Conservation (phyloP, 2,888 invertebrate genomes). For the Drosophila stalkeri region DNA sequence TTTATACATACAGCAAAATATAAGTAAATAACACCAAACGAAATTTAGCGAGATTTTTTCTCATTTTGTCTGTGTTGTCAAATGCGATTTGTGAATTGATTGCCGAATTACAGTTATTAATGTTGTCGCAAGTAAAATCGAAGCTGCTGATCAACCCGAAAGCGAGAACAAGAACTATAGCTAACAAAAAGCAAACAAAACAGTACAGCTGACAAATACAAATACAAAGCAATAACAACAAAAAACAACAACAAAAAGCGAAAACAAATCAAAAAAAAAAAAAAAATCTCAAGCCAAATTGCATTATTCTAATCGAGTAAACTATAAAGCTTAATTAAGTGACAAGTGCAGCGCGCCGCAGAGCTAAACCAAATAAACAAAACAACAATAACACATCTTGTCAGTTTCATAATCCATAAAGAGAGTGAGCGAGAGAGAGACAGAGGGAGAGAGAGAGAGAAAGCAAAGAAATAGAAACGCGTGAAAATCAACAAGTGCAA, state of each 20-base stretch:
- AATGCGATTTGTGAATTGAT: conserved; percentile 37
- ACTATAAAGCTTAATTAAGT: conserved; percentile 20
- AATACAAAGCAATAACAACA: neutral
- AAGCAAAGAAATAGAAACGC: conserved; percentile 7
- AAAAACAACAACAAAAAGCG: neutral
- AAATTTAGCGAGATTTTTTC: neutral
- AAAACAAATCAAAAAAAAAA: neutral
- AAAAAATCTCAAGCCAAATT: conserved; percentile 14
- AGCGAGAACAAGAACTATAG: conserved; percentile 46
- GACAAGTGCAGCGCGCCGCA: conserved; percentile 23
- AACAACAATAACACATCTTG: neutral
- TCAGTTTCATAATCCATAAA: neutral
- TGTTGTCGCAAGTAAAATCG: conserved; percentile 55
- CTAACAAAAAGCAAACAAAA: conserved; percentile 7
- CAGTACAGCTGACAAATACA: conserved; percentile 47
- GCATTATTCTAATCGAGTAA: conserved; percentile 14
- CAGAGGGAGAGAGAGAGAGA: neutral
- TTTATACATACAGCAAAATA: neutral
- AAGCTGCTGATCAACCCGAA: conserved; percentile 29
- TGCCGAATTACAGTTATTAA: conserved; percentile 61
- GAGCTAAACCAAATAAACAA: neutral
- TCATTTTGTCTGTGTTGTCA: conserved; percentile 9
- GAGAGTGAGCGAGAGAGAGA: neutral
- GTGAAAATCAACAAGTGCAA: conserved; percentile 26
- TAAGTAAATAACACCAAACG: conserved; percentile 14